Evolutionary conservation across 1,140 invertebrate species (phyloP), one percentile per base, ranked within the genome.

Genomic region (Conus betulinus): DNA sequence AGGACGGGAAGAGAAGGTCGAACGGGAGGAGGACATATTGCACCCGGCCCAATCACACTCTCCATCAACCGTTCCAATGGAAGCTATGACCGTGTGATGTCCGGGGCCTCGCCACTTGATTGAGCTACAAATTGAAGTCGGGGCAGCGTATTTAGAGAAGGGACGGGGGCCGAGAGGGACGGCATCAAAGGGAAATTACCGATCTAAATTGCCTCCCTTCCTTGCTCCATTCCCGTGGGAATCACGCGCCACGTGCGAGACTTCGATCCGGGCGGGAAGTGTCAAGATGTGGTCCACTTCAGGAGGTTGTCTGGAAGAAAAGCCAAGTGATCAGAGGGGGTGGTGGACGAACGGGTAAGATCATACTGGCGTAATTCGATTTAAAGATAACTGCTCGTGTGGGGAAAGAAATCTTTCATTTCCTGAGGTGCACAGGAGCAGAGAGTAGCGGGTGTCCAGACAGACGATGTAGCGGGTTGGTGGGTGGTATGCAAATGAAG

Each of bases 101-200:
- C 57, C 13, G 0, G 57, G 82, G 52, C 55, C 5, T 4, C 13
- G 23, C 57, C 27, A 23, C 82, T 39, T n/a, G 57, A 84, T 60
- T 60, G 82, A 84, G 57, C 82, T 63, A 84, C 82, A 84, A 84
- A 84, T 84, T 84, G 82, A 84, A 84, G 63, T 84, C 82, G 82
- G 82, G 82, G 82, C 55, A 20, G 82, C 55, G 51, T 84, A 84
- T 84, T 84, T 84, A 84, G 82, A 63, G 55, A 84, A 84, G 57
- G 23, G 20, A 23, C 11, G 20, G 67, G 67, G 17, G 15, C 6
- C 20, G 6, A n/a, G 15, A 55, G 57, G 55, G 25, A 15, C 20
- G 82, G 82, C 82, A 84, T 84, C 82, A 84, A 84, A 84, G 82
- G 55, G 82, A 84, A 84, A 84, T 84, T 84, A 84, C 53, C 53